These are phyloP conservation scores for Drusus annulatus DNA, from an alignment of 1,140 invertebrate species.

Conservation along the genomic window DNA sequence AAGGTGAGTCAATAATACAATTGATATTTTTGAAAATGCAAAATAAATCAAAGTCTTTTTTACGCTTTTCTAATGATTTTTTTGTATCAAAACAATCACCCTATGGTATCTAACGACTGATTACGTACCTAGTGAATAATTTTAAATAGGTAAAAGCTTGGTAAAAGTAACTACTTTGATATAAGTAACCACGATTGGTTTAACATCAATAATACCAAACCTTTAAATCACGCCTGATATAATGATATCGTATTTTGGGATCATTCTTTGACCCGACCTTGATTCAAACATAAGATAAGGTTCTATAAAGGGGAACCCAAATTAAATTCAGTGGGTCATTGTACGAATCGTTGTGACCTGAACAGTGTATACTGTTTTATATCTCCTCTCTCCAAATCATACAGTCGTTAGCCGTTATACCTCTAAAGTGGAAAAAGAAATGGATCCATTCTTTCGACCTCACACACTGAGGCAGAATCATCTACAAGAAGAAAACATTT, in stretches of 20 bases:
- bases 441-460: slow-evolving; percentile 13
- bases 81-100: not conserved
- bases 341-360: not conserved
- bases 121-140: too few species aligned
- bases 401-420: slow-evolving; percentile 12
- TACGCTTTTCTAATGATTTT: too few species aligned
- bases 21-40: too few species aligned
- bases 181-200: not conserved
- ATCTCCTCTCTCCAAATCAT: not conserved
- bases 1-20: too few species aligned
- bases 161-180: too few species aligned
- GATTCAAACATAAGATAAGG: slow-evolving; percentile 3
- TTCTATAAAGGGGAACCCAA: not conserved
- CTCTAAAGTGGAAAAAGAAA: slow-evolving; percentile 13
- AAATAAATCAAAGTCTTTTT: too few species aligned
- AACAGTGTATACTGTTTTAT: not conserved
- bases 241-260: not conserved
- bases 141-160: too few species aligned
- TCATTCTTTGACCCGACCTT: slow-evolving; percentile 3
- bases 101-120: not conserved
- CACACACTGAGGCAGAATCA: not conserved
- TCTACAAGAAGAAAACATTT: not conserved
- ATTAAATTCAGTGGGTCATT: slow-evolving; percentile 24
- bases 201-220: not conserved
- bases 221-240: not conserved